Conservation (phyloP, 2,797 vertebrate genomes). For the Jordanella pulchra region DNA sequence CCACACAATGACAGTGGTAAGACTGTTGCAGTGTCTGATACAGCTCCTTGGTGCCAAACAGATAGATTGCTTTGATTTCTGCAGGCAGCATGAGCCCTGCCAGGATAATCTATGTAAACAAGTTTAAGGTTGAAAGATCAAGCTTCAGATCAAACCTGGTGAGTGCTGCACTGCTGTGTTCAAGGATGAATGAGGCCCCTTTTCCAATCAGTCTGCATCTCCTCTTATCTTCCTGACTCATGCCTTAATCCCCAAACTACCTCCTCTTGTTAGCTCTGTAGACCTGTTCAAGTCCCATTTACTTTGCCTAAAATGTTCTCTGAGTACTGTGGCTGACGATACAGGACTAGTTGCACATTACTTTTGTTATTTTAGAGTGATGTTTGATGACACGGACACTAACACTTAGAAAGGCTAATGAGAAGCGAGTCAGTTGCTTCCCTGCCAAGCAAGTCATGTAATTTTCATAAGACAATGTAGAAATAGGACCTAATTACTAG, state of each 20-base stretch:
- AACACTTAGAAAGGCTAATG: slow-evolving; percentile 46
- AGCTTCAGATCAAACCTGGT: slow-evolving; percentile 58
- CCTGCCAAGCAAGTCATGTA: slow-evolving; percentile 27
- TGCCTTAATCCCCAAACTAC: not conserved
- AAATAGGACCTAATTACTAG: not conserved
- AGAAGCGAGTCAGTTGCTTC: slow-evolving; percentile 48
- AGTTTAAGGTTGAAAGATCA: slow-evolving; percentile 60
- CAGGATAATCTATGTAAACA: slow-evolving; percentile 67
- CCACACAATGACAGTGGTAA: not conserved
- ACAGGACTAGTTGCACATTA: slow-evolving; percentile 23
- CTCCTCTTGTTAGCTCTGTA: slow-evolving; percentile 29
- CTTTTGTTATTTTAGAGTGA: slow-evolving; percentile 30
- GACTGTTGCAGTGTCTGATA: slow-evolving; percentile 15
- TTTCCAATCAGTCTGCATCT: slow-evolving; percentile 56
- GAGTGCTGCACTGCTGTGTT: slow-evolving; percentile 39
- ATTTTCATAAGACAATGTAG: not conserved
- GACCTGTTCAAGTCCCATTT: slow-evolving; percentile 20
- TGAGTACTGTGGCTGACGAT: slow-evolving; percentile 9
- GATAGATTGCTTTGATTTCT: slow-evolving; percentile 57
- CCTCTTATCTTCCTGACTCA: slow-evolving; percentile 37
- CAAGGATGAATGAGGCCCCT: slow-evolving; percentile 56
- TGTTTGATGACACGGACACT: slow-evolving; percentile 39
- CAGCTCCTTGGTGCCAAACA: slow-evolving; percentile 4
- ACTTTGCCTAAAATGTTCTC: slow-evolving; percentile 25
- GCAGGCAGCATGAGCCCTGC: slow-evolving; percentile 23